These are phyloP conservation scores for Decapterus maruadsi DNA, from an alignment of 2,797 vertebrate species.

Conservation along the genomic window DNA sequence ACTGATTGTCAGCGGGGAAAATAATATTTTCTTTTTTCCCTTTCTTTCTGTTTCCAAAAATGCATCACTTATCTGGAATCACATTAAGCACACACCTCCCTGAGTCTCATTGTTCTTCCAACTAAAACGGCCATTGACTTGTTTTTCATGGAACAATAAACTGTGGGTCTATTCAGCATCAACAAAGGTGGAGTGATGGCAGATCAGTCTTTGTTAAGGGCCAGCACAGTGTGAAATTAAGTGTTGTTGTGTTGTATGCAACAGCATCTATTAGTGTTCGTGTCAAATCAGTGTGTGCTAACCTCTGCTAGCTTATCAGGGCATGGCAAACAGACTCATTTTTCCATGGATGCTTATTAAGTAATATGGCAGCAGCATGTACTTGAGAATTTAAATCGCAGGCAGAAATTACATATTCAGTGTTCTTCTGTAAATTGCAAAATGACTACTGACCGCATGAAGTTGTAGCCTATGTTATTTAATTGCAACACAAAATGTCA, in stretches of 20 bases:
- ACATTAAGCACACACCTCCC: conserved; percentile 14
- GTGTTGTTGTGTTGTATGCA: conserved; percentile 58
- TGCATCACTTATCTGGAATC: conserved; percentile 56
- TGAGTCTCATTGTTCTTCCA: conserved; percentile 44
- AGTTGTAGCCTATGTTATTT: background rate
- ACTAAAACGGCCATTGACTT: conserved; percentile 46
- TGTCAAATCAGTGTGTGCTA: conserved; percentile 43
- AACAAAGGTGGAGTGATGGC: conserved; percentile 66
- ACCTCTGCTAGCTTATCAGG: conserved; percentile 67
- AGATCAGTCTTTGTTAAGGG: conserved; percentile 76
- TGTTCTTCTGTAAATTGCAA: conserved; percentile 17
- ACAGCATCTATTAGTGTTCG: conserved; percentile 60
- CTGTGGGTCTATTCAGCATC: conserved; percentile 60
- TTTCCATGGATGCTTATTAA: conserved; percentile 47
- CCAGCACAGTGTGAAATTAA: conserved; percentile 80
- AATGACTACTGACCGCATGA: conserved; percentile 20
- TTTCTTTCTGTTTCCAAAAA: background rate
- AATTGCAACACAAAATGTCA: conserved; percentile 9
- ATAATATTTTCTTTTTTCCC: conserved; percentile 20
- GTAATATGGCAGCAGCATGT: conserved; percentile 40
- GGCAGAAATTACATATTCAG: conserved; percentile 3
- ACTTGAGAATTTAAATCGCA: conserved; percentile 45
- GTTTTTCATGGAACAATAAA: conserved; percentile 52
- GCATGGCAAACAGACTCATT: conserved; percentile 49
- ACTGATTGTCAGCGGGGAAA: conserved; percentile 23